Base-by-base conservation (phyloP, 2,797 vertebrate species). In the Gastrophryne carolinensis region DNA sequence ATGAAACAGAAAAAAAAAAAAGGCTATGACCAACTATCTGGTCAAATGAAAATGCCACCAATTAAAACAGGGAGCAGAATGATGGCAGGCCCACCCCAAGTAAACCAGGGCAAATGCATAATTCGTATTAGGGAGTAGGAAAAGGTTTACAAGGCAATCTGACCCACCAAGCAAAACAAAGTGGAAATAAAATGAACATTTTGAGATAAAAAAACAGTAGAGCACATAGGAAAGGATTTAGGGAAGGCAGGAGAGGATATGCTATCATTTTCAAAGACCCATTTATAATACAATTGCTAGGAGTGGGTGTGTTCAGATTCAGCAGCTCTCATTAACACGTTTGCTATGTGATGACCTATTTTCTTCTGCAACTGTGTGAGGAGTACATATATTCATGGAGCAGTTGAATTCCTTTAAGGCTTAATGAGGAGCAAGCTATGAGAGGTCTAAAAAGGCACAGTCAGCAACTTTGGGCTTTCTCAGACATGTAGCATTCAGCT, bases 1-100 rank as follows among this genome's bases (percentile, higher is more conserved):
- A 86, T 80, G 80, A 82, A 17, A 41, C 15, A 5, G 9, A 44
- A 41, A 44, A 35, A 35, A 12, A 35, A 8, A 85, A 74, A 86
- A 70, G 54, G 87, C 77, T 75, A 85, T 82, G 85, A 83, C 83
- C 73, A 83, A 63, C 15, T 73, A 62, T 12, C 69, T 81, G 68
- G 81, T 83, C 80, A 86, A 81, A 67, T 82, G 81, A 81, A 86
- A 81, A n/a, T n/a, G n/a, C n/a, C n/a, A n/a, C n/a, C n/a, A n/a
- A 74, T 79, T 81, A 82, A 82, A 78, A 64, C 69, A 24, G 8
- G 68, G 79, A 69, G 81, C 81, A 68, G 75, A 82, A 54, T 63
- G 81, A 79, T 79, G 80, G 81, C 80, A 73, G 70, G 81, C 5
- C 34, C 72, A 60, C 77, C 72, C 41, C 35, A 68, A 69, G 39